Percentiles rank a stretch among this genome's conserved stretches.
phyloP scores from a whole-genome alignment of 2,113 vertebrate species.

The Nothoprocta perdicaria region DNA sequence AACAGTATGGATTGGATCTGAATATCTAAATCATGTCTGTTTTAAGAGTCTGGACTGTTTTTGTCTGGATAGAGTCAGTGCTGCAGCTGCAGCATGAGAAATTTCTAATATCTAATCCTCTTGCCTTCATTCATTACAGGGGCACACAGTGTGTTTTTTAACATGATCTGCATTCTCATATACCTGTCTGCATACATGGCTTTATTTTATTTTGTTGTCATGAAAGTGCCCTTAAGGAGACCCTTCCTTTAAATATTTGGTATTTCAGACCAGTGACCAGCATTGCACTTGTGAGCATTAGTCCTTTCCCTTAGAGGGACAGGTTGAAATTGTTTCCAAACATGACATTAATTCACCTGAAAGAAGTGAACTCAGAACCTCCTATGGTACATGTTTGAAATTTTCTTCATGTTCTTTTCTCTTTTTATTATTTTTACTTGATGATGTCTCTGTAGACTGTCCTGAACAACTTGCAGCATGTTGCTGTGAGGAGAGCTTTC shows the following conservation, averaged over 20 bases:
- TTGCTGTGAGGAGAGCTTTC: not conserved
- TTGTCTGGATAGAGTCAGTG: not conserved
- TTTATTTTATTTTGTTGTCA: not conserved
- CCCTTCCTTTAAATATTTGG: not conserved
- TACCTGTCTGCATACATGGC: not conserved
- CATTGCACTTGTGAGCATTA: not conserved
- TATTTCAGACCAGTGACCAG: accelerated
- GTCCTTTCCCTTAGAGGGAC: not conserved
- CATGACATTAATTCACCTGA: not conserved
- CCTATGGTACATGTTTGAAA: not conserved
- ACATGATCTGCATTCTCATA: accelerated
- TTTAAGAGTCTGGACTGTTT: not conserved
- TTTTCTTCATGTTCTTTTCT: not conserved
- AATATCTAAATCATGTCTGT: not conserved
- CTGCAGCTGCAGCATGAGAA: not conserved
- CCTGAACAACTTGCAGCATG: not conserved
- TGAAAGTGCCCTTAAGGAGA: not conserved
- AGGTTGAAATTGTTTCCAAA: not conserved
- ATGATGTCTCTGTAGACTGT: not conserved
- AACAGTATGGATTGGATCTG: not conserved
- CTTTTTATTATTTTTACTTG: not conserved
- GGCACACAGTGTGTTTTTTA: not conserved
- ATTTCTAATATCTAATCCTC: not conserved
- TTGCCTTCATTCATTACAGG: not conserved
- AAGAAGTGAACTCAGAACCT: not conserved